Base-by-base conservation (phyloP, 1,140 invertebrate genomes). In the Aphis craccivora region DNA sequence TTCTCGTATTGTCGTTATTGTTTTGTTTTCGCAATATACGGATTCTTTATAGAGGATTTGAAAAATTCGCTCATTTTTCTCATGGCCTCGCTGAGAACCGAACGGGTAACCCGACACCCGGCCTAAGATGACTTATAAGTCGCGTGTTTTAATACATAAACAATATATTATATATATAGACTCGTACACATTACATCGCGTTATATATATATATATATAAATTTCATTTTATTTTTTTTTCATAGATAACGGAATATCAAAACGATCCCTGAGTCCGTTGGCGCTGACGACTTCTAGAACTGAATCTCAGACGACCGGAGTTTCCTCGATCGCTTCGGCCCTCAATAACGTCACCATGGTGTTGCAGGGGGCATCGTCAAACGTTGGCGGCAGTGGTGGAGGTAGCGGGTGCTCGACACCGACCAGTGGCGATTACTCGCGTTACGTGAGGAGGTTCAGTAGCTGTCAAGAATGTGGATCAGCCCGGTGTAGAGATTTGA, bases 391-490 rank as follows among this genome's bases (percentile, higher is more conserved):
- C 11, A 23, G 35, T 43, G n/a, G 60, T 35, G 55, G 90, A n/a
- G 45, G 91, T 23, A 83, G 91, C 11, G 81, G 76, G 0, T 40
- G 91, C 40, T 86, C 91, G 18, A 84, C 91, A 2, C 76, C 91
- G 23, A 93, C 91, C 48, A 93, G 76, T 30, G 48, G 91, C 83
- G 97, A 98, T 95, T 98, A 98, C 95, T 97, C 97, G 23, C 97
- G 97, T 95, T 98, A 98, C 95, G 97, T 98, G 51, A 97, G 97
- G 95, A 96, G 97, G 95, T 98, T 97, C 95, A 96, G 96, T 48
- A 97, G 96, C 93, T 96, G 97, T 5, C 94, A 96, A 87, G 97
- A 98, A 95, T 98, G 98, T 95, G 97, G 97, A n/a, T 97, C 96
- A 83, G 96, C 96, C 45, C 97, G 97, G 94, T 98, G 98, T 95